Percentiles rank a stretch among this genome's conserved stretches.
Evolutionary conservation across 2,888 invertebrate genomes (phyloP).

Genomic region (Caenorhabditis sp.): DNA sequence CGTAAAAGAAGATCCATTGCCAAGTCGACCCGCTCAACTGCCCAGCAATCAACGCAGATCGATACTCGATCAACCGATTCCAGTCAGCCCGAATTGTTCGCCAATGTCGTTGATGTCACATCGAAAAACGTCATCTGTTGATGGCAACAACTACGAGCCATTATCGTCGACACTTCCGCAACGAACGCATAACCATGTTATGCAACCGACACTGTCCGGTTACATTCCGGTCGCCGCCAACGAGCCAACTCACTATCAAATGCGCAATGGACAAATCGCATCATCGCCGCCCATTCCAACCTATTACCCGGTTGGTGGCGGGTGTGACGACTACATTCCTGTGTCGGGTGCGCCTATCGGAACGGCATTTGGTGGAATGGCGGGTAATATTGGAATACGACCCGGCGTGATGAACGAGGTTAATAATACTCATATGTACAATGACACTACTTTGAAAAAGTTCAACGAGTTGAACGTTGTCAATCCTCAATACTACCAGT

Average conservation of each 20-base stretch:
- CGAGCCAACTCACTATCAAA: slow-evolving; percentile 30
- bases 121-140: slow-evolving; percentile 9
- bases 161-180: not conserved
- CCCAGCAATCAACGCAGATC: slow-evolving; percentile 20
- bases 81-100: slow-evolving; percentile 15
- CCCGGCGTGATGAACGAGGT: slow-evolving; percentile 9
- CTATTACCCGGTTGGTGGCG: slow-evolving; percentile 37
- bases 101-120: slow-evolving; percentile 15
- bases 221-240: slow-evolving; percentile 15
- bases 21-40: slow-evolving; percentile 18
- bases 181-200: not conserved
- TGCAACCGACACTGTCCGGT: slow-evolving; percentile 16
- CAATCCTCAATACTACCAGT: slow-evolving; percentile 38
- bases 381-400: not conserved
- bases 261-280: slow-evolving; percentile 11
- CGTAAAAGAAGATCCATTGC: slow-evolving; percentile 21
- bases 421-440: slow-evolving; percentile 11
- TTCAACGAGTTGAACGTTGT: slow-evolving; percentile 17
- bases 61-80: slow-evolving; percentile 31
- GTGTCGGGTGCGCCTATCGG: slow-evolving; percentile 1
- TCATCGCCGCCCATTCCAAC: not conserved
- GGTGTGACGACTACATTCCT: slow-evolving; percentile 30
- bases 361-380: not conserved
- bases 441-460: slow-evolving; percentile 3
- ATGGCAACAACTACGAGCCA: not conserved